These are phyloP conservation scores for Melanotaenia pygmaea DNA, from an alignment of 2,797 vertebrate species.

Conservation along the genomic window DNA sequence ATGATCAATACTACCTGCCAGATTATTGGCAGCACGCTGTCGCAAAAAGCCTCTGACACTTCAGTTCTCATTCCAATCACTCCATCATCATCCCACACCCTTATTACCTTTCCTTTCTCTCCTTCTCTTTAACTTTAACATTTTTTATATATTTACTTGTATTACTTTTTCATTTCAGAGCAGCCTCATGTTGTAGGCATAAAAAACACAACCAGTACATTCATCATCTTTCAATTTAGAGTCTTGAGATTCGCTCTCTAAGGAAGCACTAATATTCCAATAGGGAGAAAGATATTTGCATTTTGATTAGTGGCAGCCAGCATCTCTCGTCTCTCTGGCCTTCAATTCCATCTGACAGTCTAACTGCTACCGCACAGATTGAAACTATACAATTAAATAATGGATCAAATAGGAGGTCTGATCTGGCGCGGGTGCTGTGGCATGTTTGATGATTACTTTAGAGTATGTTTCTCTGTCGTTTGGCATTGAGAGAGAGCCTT, in stretches of 20 bases:
- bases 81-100: conserved; percentile 14
- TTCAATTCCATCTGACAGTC: conserved; percentile 55
- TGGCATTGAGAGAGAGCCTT: conserved; percentile 25
- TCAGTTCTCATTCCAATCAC: conserved; percentile 1
- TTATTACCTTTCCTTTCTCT: conserved; percentile 2
- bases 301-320: conserved; percentile 74
- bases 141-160: conserved; percentile 48
- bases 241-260: conserved; percentile 66
- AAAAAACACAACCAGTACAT: conserved; percentile 62
- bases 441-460: conserved; percentile 58
- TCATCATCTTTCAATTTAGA: conserved; percentile 79
- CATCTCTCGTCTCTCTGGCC: conserved; percentile 38
- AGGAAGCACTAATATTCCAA: conserved; percentile 73
- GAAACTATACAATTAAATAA: conserved; percentile 72
- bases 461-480: conserved; percentile 40
- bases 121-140: too few relatives aligned
- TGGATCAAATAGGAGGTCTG: conserved; percentile 34
- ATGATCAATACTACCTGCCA: neutral
- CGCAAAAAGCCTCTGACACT: conserved; percentile 32
- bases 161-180: conserved; percentile 66
- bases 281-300: conserved; percentile 75
- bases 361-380: conserved; percentile 54
- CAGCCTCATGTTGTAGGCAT: conserved; percentile 42
- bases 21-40: conserved; percentile 21
- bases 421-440: conserved; percentile 15